A percentile compares a stretch with the other conserved stretches of the same genome.
Evolutionary conservation across 2,797 vertebrate genomes (phyloP).

Genomic region (Aphelocoma californica): DNA sequence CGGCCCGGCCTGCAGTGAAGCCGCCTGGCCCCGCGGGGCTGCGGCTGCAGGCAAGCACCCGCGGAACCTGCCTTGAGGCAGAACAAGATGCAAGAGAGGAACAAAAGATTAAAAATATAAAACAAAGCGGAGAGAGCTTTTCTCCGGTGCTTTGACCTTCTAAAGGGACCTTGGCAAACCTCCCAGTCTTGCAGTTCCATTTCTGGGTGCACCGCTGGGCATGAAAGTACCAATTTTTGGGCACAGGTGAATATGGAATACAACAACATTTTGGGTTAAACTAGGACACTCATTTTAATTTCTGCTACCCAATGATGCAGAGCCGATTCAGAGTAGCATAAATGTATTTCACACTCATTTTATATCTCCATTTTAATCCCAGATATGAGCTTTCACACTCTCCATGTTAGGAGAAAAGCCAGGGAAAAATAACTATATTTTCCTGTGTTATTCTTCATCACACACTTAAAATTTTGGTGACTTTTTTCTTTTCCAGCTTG

Average conservation of each 20-base stretch:
- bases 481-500: neutral
- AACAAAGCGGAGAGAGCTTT: neutral
- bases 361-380: neutral
- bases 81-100: too few species aligned
- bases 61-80: rapidly evolving
- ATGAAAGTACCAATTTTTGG: neutral
- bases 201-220: neutral
- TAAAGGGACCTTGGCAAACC: neutral
- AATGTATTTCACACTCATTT: neutral
- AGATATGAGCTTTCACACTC: neutral
- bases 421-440: neutral
- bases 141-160: neutral
- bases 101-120: too few species aligned
- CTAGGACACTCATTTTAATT: neutral
- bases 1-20: rapidly evolving
- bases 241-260: neutral
- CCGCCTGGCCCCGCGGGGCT: rapidly evolving
- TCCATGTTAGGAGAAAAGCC: neutral
- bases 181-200: neutral
- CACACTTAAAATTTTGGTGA: neutral
- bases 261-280: neutral
- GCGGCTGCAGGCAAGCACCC: too few species aligned
- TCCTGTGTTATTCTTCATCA: neutral
- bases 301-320: neutral
- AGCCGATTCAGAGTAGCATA: neutral